Base-by-base conservation (phyloP, 1,140 invertebrate genomes). In the Tetramorium parvispinum region DNA sequence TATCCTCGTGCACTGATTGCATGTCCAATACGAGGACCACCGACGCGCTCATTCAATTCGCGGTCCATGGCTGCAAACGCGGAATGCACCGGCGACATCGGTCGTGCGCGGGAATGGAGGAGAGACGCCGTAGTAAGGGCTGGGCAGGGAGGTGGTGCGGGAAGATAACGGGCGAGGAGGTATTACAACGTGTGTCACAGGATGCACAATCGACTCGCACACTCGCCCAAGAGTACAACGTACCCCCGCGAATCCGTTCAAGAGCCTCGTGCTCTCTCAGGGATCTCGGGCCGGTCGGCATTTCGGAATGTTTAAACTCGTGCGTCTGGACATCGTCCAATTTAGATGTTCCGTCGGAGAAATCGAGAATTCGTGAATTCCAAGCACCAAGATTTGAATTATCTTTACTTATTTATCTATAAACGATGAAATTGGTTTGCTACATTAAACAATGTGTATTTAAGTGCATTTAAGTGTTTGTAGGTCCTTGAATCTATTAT, bases 1-100 rank as follows among this genome's bases (percentile, higher is more conserved):
- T 73, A 89, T 91, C 82, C 73, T 91, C 79, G 87, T 85, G 55
- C 90, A 83, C 71, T 87, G 87, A 91, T 91, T 89, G 87, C 76
- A 89, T 87, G 85, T 87, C 85, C 81, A 85, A 79, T 89, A 89
- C 78, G 77, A 89, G 89, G 85, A 91, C 86, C 87, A 91, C 76
- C 57, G 85, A 79, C 70, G 76, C 86, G 81, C 87, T 91, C 77
- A 85, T 91, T 91, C 90, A 89, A 89, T 87, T 91, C 89, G 68
- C 65, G 71, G 76, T 46, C 82, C 53, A 86, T 61, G 70, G 53
- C 53, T 71, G 53, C 63, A 59, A 61, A 55, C 75, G 46, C 37
- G 85, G 76, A 85, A 81, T 81, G 68, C 76, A 51, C 24, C 49
- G 53, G 59, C 24, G 57, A 87, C 82, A 37, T 83, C 55, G 78